phyloP scores from a whole-genome alignment of 2,113 vertebrate species.

The Gambusia holbrooki region DNA sequence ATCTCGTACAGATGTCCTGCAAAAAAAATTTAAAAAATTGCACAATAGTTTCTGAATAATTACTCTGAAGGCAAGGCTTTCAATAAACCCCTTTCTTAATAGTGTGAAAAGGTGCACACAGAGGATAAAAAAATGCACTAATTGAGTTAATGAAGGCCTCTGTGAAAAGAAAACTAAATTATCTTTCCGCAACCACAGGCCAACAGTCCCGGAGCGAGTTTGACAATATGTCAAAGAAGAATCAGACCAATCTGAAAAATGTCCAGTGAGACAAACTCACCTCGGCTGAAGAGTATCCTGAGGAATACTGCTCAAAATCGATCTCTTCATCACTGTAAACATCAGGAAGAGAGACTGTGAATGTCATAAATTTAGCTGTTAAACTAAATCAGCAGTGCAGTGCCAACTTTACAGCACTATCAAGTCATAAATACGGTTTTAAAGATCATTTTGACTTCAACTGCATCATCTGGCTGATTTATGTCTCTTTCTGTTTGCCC shows the following conservation, averaged over 20 bases:
- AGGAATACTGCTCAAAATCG: conserved; percentile 92
- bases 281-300: conserved; percentile 97
- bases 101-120: not conserved
- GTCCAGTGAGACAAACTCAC: conserved; percentile 75
- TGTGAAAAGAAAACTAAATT: not conserved
- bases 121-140: not conserved
- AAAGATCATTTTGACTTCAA: too few species aligned
- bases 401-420: not conserved
- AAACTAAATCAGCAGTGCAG: not conserved
- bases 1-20: not conserved
- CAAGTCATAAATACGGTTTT: too few species aligned
- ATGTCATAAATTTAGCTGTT: not conserved
- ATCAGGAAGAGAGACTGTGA: conserved; percentile 38
- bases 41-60: not conserved
- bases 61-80: not conserved
- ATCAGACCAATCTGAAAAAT: conserved; percentile 8
- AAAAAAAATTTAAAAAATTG: too few species aligned
- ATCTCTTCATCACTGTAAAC: conserved; percentile 88
- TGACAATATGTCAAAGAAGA: not conserved
- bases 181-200: not conserved
- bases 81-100: not conserved
- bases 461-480: too few species aligned
- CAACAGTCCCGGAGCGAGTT: not conserved
- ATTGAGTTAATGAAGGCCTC: not conserved
- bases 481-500: conserved; percentile 16